phyloP scores from a whole-genome alignment of 2,797 vertebrate genomes.

The Tapirus indicus region DNA sequence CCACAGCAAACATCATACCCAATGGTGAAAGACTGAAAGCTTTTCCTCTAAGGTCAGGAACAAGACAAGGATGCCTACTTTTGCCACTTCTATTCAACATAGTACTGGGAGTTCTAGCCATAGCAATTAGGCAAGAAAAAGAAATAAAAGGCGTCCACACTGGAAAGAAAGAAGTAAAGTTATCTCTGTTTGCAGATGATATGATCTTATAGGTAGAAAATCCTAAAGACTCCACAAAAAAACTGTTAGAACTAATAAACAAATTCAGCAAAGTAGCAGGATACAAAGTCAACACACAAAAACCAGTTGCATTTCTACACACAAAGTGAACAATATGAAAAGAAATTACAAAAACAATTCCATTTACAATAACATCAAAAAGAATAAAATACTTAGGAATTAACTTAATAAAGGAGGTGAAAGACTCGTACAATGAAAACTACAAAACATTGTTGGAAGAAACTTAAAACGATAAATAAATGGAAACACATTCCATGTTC shows the following conservation, averaged over 20 bases:
- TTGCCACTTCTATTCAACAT: neutral
- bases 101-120: accelerated
- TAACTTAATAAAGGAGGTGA: neutral
- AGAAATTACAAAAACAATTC: neutral
- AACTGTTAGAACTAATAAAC: accelerated
- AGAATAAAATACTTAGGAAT: neutral
- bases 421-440: neutral
- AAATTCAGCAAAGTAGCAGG: neutral
- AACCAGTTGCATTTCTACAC: neutral
- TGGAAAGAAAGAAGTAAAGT: neutral
- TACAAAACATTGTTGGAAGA: neutral
- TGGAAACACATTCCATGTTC: neutral
- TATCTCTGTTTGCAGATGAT: neutral
- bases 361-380: neutral
- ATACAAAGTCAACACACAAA: neutral
- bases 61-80: neutral
- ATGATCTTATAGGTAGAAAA: neutral
- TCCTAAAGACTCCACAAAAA: accelerated
- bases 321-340: too few relatives aligned
- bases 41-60: neutral
- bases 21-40: neutral
- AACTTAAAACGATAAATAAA: neutral
- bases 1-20: too few relatives aligned
- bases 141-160: neutral
- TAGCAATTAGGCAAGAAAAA: neutral